Conservation (phyloP, 1,140 invertebrate species). For the Drosophila pruinosa region DNA sequence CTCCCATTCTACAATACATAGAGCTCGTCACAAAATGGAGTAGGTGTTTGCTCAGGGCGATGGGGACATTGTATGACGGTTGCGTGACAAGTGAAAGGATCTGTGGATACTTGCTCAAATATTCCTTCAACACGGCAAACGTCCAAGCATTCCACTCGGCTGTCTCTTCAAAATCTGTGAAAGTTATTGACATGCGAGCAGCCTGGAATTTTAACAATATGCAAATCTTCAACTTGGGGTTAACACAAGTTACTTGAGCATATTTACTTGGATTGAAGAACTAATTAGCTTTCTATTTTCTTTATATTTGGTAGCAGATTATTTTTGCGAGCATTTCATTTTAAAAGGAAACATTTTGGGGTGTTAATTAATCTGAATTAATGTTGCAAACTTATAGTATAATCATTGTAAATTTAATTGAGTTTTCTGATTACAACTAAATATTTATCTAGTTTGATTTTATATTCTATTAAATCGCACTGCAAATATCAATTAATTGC, state of each 20-base stretch:
- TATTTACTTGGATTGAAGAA: background rate
- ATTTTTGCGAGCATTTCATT: too few species aligned
- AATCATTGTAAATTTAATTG: too few species aligned
- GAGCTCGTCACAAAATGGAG: slow-evolving; percentile 46
- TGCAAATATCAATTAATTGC: too few species aligned
- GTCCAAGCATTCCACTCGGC: slow-evolving; percentile 1
- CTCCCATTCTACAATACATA: too few species aligned
- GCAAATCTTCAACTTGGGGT: background rate
- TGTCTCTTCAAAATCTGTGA: slow-evolving; percentile 15
- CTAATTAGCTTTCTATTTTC: too few species aligned
- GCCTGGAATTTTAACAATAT: background rate
- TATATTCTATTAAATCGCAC: too few species aligned
- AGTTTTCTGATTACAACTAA: too few species aligned
- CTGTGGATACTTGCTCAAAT: slow-evolving; percentile 29
- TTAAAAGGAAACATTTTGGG: too few species aligned
- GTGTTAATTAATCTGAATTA: too few species aligned
- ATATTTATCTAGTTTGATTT: too few species aligned
- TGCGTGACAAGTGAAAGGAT: slow-evolving; percentile 73
- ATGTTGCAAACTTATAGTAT: too few species aligned
- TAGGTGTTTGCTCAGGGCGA: slow-evolving; percentile 65
- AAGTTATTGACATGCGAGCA: slow-evolving; percentile 41
- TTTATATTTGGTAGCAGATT: too few species aligned
- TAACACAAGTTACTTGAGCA: background rate
- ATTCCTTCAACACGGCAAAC: slow-evolving; percentile 5
- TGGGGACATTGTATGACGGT: slow-evolving; percentile 37